Conservation (phyloP, 23 tunicate species). For the Halocynthia aurantium region DNA sequence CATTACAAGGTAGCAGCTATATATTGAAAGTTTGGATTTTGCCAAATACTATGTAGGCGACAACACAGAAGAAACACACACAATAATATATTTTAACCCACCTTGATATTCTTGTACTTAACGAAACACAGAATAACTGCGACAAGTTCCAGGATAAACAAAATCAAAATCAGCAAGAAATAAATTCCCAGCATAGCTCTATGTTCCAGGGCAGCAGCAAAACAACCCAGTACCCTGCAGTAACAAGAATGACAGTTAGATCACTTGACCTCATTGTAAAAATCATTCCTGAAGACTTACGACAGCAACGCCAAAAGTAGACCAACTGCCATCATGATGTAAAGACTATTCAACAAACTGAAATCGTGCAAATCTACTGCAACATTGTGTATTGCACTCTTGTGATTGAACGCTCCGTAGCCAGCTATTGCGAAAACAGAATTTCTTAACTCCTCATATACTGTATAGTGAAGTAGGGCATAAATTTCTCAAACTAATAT, state of each 20-base stretch:
- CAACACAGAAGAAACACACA: too few relatives aligned
- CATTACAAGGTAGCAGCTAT: too few relatives aligned
- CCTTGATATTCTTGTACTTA: conserved; percentile 33
- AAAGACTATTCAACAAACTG: conserved; percentile 21
- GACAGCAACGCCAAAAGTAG: conserved; percentile 30
- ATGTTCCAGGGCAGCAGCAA: conserved; percentile 30
- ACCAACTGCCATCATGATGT: conserved; percentile 45
- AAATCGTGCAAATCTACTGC: too few relatives aligned
- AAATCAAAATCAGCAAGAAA: conserved; percentile 12
- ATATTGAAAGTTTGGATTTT: too few relatives aligned
- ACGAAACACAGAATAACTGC: conserved; percentile 39
- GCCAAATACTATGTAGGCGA: too few relatives aligned
- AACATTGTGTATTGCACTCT: too few relatives aligned
- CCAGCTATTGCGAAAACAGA: too few relatives aligned
- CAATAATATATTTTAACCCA: not conserved
- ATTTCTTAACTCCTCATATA: too few relatives aligned
- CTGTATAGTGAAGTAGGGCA: too few relatives aligned
- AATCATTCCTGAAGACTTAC: conserved; percentile 12
- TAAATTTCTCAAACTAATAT: too few relatives aligned
- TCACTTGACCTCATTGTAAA: too few relatives aligned
- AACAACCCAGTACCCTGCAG: conserved; percentile 30
- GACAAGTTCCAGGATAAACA: conserved; percentile 30
- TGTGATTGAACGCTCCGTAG: too few relatives aligned
- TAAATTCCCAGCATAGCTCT: conserved; percentile 19
- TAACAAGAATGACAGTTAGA: not conserved